phyloP scores from a whole-genome alignment of 2,113 vertebrate species.

The Archocentrus centrarchus region DNA sequence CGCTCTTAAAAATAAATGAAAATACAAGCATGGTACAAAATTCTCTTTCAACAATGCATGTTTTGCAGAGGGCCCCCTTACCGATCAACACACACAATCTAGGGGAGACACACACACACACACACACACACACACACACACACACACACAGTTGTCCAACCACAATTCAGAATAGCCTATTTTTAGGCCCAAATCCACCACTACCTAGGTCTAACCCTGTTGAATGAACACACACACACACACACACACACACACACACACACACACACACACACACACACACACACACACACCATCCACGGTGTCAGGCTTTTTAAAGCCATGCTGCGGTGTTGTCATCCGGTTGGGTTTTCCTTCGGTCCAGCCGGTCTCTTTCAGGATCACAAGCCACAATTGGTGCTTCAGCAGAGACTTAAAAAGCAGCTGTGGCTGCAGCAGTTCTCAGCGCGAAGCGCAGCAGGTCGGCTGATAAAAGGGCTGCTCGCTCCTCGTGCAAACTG shows the following conservation, averaged over 20 bases:
- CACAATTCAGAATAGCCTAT: conserved; percentile 39
- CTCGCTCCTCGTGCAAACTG: conserved; percentile 27
- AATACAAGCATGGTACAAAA: conserved; percentile 11
- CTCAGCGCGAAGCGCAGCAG: conserved; percentile 25
- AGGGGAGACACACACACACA: not conserved
- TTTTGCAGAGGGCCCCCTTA: not conserved
- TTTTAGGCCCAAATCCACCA: conserved; percentile 3
- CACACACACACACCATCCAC: not conserved
- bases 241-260: not conserved
- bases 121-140: conserved; percentile 5
- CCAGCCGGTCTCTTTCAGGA: conserved; percentile 25
- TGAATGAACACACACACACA: not conserved
- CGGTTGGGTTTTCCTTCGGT: conserved; percentile 12
- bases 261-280: conserved; percentile 1
- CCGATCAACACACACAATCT: not conserved
- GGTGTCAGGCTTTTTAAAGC: conserved; percentile 4
- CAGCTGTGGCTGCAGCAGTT: conserved; percentile 33
- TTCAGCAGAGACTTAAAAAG: conserved; percentile 22
- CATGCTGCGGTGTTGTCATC: conserved; percentile 13
- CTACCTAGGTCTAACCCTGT: conserved; percentile 5
- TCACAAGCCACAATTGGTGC: conserved; percentile 20
- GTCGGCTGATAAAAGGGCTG: conserved; percentile 48
- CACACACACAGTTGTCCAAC: conserved; percentile 24
- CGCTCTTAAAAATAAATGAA: conserved; percentile 28
- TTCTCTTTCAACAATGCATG: not conserved